Evolutionary conservation across 35 echinoderm and acorn worm genomes (phyloP).

Genomic region (Strongylocentrotus purpuratus): DNA sequence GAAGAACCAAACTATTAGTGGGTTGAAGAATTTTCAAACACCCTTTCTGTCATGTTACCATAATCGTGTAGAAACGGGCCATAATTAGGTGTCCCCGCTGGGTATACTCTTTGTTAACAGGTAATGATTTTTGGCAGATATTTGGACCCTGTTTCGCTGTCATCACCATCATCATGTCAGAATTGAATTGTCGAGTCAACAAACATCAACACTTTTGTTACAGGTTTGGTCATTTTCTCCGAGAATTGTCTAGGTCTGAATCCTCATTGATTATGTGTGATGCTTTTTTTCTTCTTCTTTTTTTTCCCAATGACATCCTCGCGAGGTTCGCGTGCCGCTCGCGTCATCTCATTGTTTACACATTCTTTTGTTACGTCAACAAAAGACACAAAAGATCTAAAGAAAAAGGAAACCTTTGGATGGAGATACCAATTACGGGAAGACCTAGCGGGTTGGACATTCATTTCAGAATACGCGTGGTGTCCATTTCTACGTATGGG

Average conservation of each 20-base stretch:
- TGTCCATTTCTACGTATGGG: not conserved
- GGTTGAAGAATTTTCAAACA: not conserved
- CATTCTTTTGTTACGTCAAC: not conserved
- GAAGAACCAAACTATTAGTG: not conserved
- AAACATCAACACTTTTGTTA: not conserved
- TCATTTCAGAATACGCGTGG: not conserved
- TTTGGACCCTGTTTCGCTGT: not conserved
- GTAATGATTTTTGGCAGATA: slow-evolving; percentile 18
- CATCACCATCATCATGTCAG: not conserved
- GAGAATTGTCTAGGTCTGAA: not conserved
- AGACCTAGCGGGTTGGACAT: not conserved
- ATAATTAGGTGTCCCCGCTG: not conserved
- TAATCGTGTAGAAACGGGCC: not conserved
- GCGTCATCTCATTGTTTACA: not conserved
- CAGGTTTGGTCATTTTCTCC: not conserved
- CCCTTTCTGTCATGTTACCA: not conserved
- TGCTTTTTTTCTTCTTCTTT: not conserved
- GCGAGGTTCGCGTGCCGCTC: not conserved
- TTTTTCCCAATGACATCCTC: not conserved
- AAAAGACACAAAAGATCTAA: not conserved
- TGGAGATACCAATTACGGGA: not conserved
- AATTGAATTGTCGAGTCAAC: not conserved
- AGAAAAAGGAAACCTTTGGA: not conserved
- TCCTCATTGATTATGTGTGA: too few species aligned
- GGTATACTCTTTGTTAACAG: not conserved